Conservation (phyloP, 2,888 invertebrate species). For the Eubasilissa splendida region DNA sequence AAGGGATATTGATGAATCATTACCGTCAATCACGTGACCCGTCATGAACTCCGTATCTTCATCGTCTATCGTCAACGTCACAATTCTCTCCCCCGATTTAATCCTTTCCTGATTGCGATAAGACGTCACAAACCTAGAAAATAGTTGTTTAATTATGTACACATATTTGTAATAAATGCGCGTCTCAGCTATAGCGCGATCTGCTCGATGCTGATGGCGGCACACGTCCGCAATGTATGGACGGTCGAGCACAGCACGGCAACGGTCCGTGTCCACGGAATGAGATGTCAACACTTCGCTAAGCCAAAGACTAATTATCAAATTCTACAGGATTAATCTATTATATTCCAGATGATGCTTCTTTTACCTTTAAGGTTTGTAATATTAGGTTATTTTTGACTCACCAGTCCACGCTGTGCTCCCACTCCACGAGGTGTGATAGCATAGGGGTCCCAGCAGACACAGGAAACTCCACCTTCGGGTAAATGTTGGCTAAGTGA, state of each 20-base stretch:
- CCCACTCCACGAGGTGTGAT: conserved; percentile 89
- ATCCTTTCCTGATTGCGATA: conserved; percentile 79
- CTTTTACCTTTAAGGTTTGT: no score
- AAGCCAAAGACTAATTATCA: no score
- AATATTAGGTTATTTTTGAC: conserved; percentile 49
- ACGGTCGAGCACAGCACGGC: no score
- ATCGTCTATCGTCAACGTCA: conserved; percentile 75
- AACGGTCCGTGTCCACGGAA: no score
- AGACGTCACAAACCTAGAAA: conserved; percentile 75
- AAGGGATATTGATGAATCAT: conserved; percentile 62
- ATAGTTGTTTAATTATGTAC: background rate
- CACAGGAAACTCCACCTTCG: conserved; percentile 85
- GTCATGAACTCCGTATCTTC: conserved; percentile 81
- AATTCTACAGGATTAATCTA: no score
- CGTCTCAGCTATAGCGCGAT: no score
- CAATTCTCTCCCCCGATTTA: conserved; percentile 77
- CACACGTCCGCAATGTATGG: no score
- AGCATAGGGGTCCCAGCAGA: conserved; percentile 90
- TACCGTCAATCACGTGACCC: conserved; percentile 90
- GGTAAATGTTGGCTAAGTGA: conserved; percentile 83
- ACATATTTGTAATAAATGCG: no score
- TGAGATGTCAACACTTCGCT: no score
- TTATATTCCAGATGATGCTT: no score
- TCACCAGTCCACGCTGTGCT: conserved; percentile 84
- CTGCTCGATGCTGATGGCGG: no score